Percentiles rank a stretch among this genome's conserved stretches.
These are phyloP conservation scores for Euleptes europaea DNA, from an alignment of 2,113 vertebrate species.

Conservation along the genomic window DNA sequence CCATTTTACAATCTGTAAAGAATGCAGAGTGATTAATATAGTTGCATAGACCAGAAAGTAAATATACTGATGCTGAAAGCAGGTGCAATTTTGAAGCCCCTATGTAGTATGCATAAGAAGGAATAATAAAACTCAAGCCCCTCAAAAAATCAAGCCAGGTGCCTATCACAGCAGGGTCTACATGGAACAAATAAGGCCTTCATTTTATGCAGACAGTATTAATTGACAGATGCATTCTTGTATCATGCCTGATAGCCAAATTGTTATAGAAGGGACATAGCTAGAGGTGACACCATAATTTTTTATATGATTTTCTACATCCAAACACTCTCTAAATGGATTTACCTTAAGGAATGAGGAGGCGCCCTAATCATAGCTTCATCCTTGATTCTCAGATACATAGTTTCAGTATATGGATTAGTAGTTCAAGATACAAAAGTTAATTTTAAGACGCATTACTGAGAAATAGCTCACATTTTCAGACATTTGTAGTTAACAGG, in stretches of 20 bases:
- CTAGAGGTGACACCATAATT: neutral
- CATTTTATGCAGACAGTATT: neutral
- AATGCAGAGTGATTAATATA: neutral
- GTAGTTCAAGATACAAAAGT: neutral
- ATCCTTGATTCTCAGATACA: too few relatives aligned
- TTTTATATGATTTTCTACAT: neutral
- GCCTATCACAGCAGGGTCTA: neutral
- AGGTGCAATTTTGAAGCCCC: neutral
- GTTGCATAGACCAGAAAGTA: neutral
- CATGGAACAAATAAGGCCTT: too few relatives aligned
- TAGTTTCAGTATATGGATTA: neutral
- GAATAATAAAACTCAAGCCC: neutral
- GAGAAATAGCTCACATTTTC: neutral
- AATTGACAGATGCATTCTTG: neutral
- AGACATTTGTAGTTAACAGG: neutral
- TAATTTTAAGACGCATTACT: neutral
- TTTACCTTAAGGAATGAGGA: neutral
- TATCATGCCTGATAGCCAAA: neutral
- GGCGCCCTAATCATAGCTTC: neutral
- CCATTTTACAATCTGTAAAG: neutral
- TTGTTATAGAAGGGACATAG: neutral
- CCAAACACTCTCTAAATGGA: neutral
- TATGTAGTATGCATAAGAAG: neutral
- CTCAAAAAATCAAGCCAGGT: neutral
- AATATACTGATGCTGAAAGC: neutral